These are phyloP conservation scores for Epirrhoe tristata DNA, from an alignment of 2,888 invertebrate genomes.

Conservation along the genomic window DNA sequence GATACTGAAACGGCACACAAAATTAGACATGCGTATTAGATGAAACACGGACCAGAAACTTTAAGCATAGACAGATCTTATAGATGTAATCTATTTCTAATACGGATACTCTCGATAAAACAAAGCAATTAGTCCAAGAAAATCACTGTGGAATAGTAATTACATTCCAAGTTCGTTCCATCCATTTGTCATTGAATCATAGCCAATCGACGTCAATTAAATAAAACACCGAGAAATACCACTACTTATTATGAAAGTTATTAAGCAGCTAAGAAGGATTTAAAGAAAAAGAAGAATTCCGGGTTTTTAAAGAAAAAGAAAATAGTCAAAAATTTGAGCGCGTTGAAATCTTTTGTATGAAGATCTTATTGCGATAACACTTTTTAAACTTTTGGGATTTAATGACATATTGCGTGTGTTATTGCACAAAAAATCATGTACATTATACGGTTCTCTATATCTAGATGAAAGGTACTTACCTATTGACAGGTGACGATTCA, in stretches of 20 bases:
- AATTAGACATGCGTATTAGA: too few relatives aligned
- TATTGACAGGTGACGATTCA: conserved; percentile 97
- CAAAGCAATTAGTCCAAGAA: conserved; percentile 10
- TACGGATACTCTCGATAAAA: conserved; percentile 23
- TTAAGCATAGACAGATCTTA: neutral
- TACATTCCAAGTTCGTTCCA: conserved; percentile 20
- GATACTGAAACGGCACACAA: too few relatives aligned
- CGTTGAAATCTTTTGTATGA: conserved; percentile 16
- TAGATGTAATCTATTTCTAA: conserved; percentile 7
- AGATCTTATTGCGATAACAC: neutral
- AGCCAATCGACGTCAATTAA: conserved; percentile 11
- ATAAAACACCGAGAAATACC: neutral
- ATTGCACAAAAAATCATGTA: neutral
- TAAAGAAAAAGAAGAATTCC: conserved; percentile 21
- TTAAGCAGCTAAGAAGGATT: neutral
- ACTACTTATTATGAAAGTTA: neutral
- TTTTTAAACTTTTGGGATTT: too few relatives aligned
- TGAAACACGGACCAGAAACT: neutral
- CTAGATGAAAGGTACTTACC: conserved; percentile 78
- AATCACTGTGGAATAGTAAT: conserved; percentile 19
- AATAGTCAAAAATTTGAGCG: conserved; percentile 12
- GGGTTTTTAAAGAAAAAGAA: conserved; percentile 9
- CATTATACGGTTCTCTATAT: neutral
- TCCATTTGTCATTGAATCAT: conserved; percentile 15
- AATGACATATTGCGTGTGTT: neutral